phyloP scores from a whole-genome alignment of 2,888 invertebrate genomes.

The Empis stercorea region DNA sequence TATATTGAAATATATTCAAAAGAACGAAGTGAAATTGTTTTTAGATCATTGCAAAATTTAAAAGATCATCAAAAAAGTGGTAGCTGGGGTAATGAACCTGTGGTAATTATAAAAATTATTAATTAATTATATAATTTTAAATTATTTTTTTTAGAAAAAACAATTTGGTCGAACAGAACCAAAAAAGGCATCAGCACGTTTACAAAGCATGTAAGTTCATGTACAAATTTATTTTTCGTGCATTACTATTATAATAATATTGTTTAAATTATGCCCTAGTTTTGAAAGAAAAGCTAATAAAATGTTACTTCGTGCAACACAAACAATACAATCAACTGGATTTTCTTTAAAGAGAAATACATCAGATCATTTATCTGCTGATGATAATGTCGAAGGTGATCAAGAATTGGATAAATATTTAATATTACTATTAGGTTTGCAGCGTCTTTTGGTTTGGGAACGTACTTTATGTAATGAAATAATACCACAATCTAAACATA shows the following conservation, averaged over 20 bases:
- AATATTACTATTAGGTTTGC: slow-evolving; percentile 66
- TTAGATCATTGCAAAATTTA: slow-evolving; percentile 59
- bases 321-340: slow-evolving; percentile 73
- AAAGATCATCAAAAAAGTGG: slow-evolving; percentile 68
- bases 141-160: slow-evolving; percentile 23
- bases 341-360: slow-evolving; percentile 49
- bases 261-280: too few species aligned
- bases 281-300: slow-evolving; percentile 72
- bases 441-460: slow-evolving; percentile 79
- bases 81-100: slow-evolving; percentile 61
- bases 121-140: background rate
- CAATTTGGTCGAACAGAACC: slow-evolving; percentile 57
- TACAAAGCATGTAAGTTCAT: slow-evolving; percentile 59
- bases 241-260: background rate
- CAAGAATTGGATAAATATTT: slow-evolving; percentile 76
- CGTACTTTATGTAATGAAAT: slow-evolving; percentile 70
- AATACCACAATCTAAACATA: slow-evolving; percentile 67
- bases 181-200: slow-evolving; percentile 62
- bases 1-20: slow-evolving; percentile 63
- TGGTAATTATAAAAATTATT: slow-evolving; percentile 40
- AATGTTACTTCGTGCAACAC: slow-evolving; percentile 70
- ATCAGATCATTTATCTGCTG: slow-evolving; percentile 32
- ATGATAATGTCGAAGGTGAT: slow-evolving; percentile 45
- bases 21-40: slow-evolving; percentile 62
- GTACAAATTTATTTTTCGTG: background rate